phyloP scores from a whole-genome alignment of 2,888 invertebrate species.

The Chromoteleia sp. region DNA sequence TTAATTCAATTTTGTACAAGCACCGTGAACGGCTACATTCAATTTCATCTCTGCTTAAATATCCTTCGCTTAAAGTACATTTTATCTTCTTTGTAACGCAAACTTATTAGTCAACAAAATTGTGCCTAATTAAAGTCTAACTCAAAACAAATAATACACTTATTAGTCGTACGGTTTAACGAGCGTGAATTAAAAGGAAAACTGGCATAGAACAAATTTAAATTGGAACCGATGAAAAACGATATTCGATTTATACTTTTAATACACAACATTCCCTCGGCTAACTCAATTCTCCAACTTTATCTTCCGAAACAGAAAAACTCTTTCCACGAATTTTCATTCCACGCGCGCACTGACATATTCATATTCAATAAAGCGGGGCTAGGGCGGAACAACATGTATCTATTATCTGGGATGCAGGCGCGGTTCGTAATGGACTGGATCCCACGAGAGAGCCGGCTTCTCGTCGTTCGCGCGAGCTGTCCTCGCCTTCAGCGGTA shows the following conservation, averaged over 20 bases:
- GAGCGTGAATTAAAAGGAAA: background rate
- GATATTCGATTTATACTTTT: constrained; percentile 11
- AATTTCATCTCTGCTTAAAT: no score
- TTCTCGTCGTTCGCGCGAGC: constrained; percentile 52
- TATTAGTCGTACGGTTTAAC: no score
- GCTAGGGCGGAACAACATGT: constrained; percentile 35
- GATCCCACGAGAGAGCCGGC: constrained; percentile 49
- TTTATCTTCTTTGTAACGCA: no score
- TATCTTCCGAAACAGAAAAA: background rate
- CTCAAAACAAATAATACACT: no score
- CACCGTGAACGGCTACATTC: no score
- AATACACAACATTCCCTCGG: background rate
- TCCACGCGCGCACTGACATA: constrained; percentile 17
- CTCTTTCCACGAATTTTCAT: constrained; percentile 22
- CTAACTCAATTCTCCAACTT: background rate
- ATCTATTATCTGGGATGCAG: constrained; percentile 47
- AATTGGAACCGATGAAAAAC: background rate
- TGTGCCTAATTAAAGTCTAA: no score
- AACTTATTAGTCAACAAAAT: no score
- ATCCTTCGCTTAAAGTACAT: no score
- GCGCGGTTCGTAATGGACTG: constrained; percentile 42
- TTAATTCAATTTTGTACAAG: no score
- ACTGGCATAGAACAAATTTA: background rate
- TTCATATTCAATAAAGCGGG: constrained; percentile 51
- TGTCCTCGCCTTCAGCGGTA: constrained; percentile 63